phyloP scores from a whole-genome alignment of 1,140 invertebrate genomes.

The Kradibia gibbosae region DNA sequence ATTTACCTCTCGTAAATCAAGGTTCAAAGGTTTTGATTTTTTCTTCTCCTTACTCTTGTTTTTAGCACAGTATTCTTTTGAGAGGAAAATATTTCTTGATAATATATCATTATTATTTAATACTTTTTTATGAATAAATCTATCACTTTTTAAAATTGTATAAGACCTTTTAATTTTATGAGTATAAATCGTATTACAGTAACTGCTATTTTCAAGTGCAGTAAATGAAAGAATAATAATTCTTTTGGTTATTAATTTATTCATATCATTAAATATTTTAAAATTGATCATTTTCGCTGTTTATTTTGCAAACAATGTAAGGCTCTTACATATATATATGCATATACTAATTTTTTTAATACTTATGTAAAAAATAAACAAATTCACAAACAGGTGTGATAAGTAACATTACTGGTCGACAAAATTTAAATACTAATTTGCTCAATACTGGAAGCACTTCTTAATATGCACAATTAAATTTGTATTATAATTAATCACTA shows the following conservation, averaged over 20 bases:
- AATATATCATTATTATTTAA: background rate
- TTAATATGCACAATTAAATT: no score
- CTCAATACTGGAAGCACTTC: no score
- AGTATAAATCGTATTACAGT: background rate
- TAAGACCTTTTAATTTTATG: background rate
- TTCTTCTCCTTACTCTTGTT: conserved; percentile 77
- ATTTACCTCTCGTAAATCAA: conserved; percentile 80
- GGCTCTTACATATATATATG: no score
- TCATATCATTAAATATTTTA: background rate
- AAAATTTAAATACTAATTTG: no score
- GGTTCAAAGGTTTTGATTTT: conserved; percentile 76
- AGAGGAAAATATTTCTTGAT: conserved; percentile 26
- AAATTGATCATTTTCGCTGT: conserved; percentile 40
- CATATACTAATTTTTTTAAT: no score
- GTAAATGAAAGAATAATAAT: background rate
- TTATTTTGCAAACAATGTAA: conserved; percentile 7
- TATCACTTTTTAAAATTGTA: conserved; percentile 1
- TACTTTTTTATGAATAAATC: background rate
- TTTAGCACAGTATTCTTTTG: conserved; percentile 62
- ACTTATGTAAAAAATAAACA: no score
- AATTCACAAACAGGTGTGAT: no score
- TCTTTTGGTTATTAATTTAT: conserved; percentile 15
- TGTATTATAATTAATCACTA: no score
- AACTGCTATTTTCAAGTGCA: background rate
- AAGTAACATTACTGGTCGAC: no score